phyloP scores from a whole-genome alignment of 1,140 invertebrate genomes.

The Heterodera carotae region DNA sequence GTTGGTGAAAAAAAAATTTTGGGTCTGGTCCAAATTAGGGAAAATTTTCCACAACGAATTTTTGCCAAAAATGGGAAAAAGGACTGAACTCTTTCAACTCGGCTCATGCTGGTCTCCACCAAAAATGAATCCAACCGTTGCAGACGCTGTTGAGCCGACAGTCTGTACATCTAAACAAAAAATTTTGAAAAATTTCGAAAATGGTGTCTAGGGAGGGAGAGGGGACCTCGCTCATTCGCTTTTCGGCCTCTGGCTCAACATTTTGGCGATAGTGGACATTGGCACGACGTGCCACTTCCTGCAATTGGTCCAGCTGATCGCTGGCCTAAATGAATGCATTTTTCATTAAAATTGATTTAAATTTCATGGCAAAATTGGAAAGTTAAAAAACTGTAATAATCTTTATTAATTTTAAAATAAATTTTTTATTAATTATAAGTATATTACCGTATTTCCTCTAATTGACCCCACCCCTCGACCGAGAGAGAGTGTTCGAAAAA shows the following conservation, averaged over 20 bases:
- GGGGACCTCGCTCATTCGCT: slow-evolving; percentile 59
- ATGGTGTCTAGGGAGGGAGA: no score
- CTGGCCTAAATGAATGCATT: slow-evolving; percentile 1
- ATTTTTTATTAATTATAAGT: no score
- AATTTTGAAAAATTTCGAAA: background rate
- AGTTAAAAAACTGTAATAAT: background rate
- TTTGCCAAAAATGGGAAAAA: no score
- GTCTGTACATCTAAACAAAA: slow-evolving; percentile 31
- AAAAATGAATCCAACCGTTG: slow-evolving; percentile 61
- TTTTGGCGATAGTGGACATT: slow-evolving; percentile 54
- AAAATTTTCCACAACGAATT: no score
- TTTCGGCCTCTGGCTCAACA: slow-evolving; percentile 61
- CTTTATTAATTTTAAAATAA: background rate
- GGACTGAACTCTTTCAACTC: slow-evolving; percentile 38
- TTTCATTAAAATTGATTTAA: background rate
- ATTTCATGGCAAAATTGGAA: background rate
- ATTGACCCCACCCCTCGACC: no score
- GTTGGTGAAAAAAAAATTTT: no score
- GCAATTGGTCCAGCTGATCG: slow-evolving; percentile 45
- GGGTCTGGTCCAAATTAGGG: no score
- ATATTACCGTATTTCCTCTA: no score
- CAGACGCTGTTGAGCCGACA: slow-evolving; percentile 61
- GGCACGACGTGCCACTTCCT: slow-evolving; percentile 54
- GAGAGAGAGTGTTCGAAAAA: no score
- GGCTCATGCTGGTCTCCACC: slow-evolving; percentile 55